A percentile compares a stretch with the other conserved stretches of the same genome.
phyloP scores from a whole-genome alignment of 2,113 vertebrate genomes.

The Nestor notabilis region DNA sequence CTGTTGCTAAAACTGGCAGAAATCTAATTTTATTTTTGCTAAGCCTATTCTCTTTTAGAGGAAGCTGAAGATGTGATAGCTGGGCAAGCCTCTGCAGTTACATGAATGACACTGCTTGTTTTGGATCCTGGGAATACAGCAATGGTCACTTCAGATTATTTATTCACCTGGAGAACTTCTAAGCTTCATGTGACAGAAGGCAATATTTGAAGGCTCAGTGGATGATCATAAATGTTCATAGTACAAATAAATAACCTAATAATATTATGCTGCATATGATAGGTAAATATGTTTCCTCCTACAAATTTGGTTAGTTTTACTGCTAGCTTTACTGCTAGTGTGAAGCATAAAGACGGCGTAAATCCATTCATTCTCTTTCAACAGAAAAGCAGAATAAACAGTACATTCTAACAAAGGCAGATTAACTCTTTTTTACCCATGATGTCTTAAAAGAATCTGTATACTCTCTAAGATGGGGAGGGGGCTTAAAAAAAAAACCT shows the following conservation, averaged over 20 bases:
- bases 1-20: not conserved
- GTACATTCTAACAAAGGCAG: not conserved
- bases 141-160: not conserved
- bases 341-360: not conserved
- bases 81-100: not conserved
- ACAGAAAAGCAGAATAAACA: not conserved
- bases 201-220: not conserved
- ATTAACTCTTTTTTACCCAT: not conserved
- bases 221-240: not conserved
- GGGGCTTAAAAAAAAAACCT: not conserved
- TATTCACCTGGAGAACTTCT: not conserved
- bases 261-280: not conserved
- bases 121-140: not conserved
- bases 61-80: not conserved
- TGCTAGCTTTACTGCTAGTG: not conserved
- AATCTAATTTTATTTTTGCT: not conserved
- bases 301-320: not conserved
- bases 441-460: not conserved
- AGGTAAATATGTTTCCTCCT: not conserved
- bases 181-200: not conserved
- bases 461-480: not conserved
- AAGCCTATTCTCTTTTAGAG: not conserved
- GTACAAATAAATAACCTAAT: not conserved
- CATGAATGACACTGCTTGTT: not conserved
- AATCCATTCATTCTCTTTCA: not conserved